Base-by-base conservation (phyloP, 1,140 invertebrate species). In the Lordiphosa collinella region DNA sequence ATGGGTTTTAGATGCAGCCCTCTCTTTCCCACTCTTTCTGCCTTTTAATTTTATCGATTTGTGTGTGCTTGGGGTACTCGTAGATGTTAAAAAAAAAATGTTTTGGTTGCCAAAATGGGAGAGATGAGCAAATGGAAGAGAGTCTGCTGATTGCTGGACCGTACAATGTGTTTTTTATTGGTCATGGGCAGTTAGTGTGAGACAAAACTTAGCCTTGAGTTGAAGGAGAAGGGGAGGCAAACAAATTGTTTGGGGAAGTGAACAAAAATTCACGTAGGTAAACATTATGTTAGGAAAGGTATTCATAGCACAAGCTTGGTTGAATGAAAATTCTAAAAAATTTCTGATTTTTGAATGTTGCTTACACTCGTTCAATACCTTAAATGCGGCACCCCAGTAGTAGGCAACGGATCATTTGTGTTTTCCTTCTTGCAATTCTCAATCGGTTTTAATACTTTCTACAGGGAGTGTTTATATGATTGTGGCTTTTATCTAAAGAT, bases 31-130 rank as follows among this genome's bases (percentile, higher is more conserved):
- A 32, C 18, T 6, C 43, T 57, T 31, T 46, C 32, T 57, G 65
- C 47, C 73, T 68, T 70, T 79, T 57, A 35, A 70, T 70, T 80
- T 80, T 80, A 80, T 80, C 75, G 75, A 80, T 80, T 75, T 57
- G 46, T 66, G 53, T 75, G 47, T 59, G 51, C 36, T 53, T 41
- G 46, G 16, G 16, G 16, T 18, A 18, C 16, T 18, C 6, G 22
- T 25, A 25, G 6, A 25, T 25, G 22, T 6, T 25, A 43, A 46
- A 49, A 36, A 36, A 56, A 52, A 67, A 68, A 52, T 60, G 43
- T 60, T 68, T 63, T 49, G 63, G 37, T 40, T 64, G 56, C 49
- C 64, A 65, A 57, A 49, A 47, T 55, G 51, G 41, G 14, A 36
- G 62, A 48, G 60, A 36, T 43, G 43, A 32, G 38, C n/a, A 37